Percentiles rank a stretch among this genome's conserved stretches.
Evolutionary conservation across 53 echinoderm and acorn worm genomes (phyloP).

Genomic region (Antedon mediterranea): DNA sequence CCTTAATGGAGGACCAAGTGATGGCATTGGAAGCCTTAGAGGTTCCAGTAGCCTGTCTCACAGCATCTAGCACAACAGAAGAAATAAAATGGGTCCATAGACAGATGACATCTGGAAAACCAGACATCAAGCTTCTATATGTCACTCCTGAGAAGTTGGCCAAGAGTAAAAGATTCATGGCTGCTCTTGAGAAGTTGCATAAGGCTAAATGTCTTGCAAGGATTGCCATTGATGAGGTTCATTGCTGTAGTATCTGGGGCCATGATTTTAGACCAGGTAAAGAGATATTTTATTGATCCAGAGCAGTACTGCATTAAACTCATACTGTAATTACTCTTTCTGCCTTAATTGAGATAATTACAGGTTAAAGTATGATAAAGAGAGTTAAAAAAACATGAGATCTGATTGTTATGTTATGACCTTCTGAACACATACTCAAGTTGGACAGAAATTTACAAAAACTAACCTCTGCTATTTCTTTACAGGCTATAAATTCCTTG

Average conservation of each 20-base stretch:
- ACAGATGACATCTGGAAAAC: constrained; percentile 45
- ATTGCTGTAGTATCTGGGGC: constrained; percentile 98
- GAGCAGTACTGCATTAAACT: no score
- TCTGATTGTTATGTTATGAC: no score
- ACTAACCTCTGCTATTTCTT: not conserved
- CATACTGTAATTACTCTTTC: no score
- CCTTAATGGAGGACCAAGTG: constrained; percentile 89
- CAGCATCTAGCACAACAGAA: constrained; percentile 46
- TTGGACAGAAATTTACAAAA: no score
- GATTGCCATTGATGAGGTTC: constrained; percentile 93
- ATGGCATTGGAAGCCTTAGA: constrained; percentile 51
- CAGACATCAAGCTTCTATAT: constrained; percentile 65
- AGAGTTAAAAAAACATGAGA: no score
- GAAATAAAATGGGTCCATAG: constrained; percentile 47
- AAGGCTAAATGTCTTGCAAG: constrained; percentile 40
- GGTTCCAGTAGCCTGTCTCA: constrained; percentile 41
- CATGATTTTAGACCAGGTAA: constrained; percentile 96
- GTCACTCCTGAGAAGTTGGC: constrained; percentile 98
- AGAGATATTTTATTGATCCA: not conserved
- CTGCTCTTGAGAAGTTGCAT: constrained; percentile 66
- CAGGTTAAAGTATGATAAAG: no score
- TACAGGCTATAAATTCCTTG: constrained; percentile 83
- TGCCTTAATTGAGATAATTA: no score
- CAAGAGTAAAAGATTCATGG: constrained; percentile 96
- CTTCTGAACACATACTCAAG: no score